Evolutionary conservation across 2,113 vertebrate genomes (phyloP).

Genomic region (Mionectes macconnelli): DNA sequence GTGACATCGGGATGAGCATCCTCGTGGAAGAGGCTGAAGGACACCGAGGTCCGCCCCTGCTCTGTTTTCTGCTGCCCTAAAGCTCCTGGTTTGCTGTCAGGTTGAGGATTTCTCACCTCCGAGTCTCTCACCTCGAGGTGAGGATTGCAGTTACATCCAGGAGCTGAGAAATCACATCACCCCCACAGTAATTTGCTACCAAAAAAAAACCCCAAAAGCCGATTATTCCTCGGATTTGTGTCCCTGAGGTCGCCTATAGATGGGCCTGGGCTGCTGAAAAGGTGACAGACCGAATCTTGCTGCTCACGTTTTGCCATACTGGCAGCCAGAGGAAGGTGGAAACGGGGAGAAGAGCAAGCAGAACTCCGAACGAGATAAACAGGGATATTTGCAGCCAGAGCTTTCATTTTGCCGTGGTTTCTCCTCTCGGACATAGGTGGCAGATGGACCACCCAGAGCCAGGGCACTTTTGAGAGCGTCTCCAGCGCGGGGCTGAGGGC

Average conservation of each 20-base stretch:
- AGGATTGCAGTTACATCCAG: neutral
- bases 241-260: neutral
- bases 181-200: neutral
- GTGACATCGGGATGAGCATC: rapidly evolving
- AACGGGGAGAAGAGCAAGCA: neutral
- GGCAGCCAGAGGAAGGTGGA: neutral
- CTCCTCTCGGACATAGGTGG: neutral
- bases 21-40: neutral
- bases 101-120: neutral
- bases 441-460: neutral
- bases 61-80: neutral
- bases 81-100: neutral
- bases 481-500: neutral
- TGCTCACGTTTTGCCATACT: neutral
- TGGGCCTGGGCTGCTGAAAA: neutral
- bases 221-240: neutral
- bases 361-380: neutral
- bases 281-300: neutral
- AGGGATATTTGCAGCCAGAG: neutral
- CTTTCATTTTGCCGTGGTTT: neutral
- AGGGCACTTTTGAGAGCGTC: neutral
- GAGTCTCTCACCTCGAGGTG: neutral
- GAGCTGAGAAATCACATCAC: neutral
- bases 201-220: neutral
- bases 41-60: rapidly evolving